Percentiles rank a stretch among this genome's conserved stretches.
These are phyloP conservation scores for Aptenodytes forsteri DNA, from an alignment of 2,113 vertebrate species.

Conservation along the genomic window DNA sequence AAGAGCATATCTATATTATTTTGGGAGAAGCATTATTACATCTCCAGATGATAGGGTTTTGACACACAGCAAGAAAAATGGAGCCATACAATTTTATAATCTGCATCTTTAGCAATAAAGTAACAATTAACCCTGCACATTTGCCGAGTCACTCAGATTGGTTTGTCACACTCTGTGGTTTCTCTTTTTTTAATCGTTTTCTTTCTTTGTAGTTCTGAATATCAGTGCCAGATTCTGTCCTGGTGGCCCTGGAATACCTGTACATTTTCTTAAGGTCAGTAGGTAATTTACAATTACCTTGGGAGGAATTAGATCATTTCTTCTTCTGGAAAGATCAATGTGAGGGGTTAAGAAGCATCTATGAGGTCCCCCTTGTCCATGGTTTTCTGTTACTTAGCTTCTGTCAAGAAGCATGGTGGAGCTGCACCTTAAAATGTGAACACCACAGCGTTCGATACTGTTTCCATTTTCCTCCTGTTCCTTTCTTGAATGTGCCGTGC, in stretches of 20 bases:
- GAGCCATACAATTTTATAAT: not conserved
- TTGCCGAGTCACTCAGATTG: not conserved
- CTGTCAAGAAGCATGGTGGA: not conserved
- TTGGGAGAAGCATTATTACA: not conserved
- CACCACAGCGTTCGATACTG: fast-evolving
- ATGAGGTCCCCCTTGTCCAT: not conserved
- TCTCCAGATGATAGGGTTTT: not conserved
- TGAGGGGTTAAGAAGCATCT: not conserved
- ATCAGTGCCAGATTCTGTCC: not conserved
- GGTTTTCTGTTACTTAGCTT: not conserved
- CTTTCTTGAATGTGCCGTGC: not conserved
- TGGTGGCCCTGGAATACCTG: not conserved
- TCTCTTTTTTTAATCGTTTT: not conserved
- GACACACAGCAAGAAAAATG: not conserved
- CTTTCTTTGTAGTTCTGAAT: not conserved
- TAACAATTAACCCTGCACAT: not conserved
- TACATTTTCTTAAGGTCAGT: not conserved
- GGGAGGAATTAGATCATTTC: not conserved
- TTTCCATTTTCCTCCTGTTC: not conserved
- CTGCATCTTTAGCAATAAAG: not conserved
- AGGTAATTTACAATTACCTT: not conserved
- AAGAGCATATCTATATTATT: not conserved
- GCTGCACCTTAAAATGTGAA: not conserved
- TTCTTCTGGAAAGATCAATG: not conserved
- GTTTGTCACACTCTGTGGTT: not conserved